Percentiles rank a stretch among this genome's conserved stretches.
phyloP scores from a whole-genome alignment of 2,113 vertebrate species.

The Epinephelus moara region DNA sequence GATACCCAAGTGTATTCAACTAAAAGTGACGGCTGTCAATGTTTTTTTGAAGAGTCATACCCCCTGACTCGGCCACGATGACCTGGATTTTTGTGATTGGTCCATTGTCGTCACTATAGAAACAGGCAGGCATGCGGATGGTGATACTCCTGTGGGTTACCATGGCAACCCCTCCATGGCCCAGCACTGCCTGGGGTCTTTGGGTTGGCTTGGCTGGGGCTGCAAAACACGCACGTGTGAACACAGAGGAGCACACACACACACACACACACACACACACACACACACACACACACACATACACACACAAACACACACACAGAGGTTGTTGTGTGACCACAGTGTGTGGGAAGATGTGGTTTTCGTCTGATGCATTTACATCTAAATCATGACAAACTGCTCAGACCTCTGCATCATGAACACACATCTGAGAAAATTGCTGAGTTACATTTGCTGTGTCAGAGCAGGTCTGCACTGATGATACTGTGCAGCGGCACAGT shows the following conservation, averaged over 20 bases:
- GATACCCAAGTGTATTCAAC: slow-evolving; percentile 38
- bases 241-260: slow-evolving; percentile 46
- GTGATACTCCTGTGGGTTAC: slow-evolving; percentile 93
- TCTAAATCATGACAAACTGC: slow-evolving; percentile 16
- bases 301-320: slow-evolving; percentile 43
- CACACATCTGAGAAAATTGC: slow-evolving; percentile 5
- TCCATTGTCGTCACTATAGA: slow-evolving; percentile 94
- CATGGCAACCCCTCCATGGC: slow-evolving; percentile 87
- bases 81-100: slow-evolving; percentile 95
- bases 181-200: slow-evolving; percentile 88
- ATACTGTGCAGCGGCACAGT: background rate
- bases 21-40: slow-evolving; percentile 60
- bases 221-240: slow-evolving; percentile 71
- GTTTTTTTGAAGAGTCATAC: slow-evolving; percentile 81
- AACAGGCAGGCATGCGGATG: slow-evolving; percentile 94
- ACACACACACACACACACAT: slow-evolving; percentile 41
- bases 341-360: slow-evolving; percentile 1
- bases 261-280: slow-evolving; percentile 4
- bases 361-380: slow-evolving; percentile 14
- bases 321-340: background rate
- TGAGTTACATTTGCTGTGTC: slow-evolving; percentile 27
- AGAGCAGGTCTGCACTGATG: background rate
- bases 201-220: slow-evolving; percentile 89
- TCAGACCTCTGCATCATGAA: slow-evolving; percentile 3
- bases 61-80: slow-evolving; percentile 93